Evolutionary conservation across 2,888 invertebrate genomes (phyloP).

Genomic region (Busseola fusca): DNA sequence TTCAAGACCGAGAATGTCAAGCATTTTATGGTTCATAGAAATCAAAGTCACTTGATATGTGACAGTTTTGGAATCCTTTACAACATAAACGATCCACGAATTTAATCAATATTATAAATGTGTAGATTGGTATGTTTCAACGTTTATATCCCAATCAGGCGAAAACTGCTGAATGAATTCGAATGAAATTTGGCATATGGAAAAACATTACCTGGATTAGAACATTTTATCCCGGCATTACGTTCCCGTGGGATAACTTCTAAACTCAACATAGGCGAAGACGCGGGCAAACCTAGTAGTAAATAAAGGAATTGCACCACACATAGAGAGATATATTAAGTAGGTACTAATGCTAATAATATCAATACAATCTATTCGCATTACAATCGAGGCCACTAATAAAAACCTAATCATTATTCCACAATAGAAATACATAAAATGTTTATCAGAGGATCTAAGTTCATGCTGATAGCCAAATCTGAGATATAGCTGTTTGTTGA

Average conservation of each 20-base stretch:
- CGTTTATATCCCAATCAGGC: background rate
- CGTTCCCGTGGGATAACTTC: too few relatives aligned
- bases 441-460: slow-evolving; percentile 49
- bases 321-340: slow-evolving; percentile 19
- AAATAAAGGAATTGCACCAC: slow-evolving; percentile 23
- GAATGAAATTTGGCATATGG: background rate
- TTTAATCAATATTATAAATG: background rate
- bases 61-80: slow-evolving; percentile 9
- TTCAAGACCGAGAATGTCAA: background rate
- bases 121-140: background rate
- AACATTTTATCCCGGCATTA: background rate
- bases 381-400: slow-evolving; percentile 52
- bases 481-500: slow-evolving; percentile 46
- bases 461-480: slow-evolving; percentile 51
- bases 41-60: background rate
- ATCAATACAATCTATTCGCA: slow-evolving; percentile 46
- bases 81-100: slow-evolving; percentile 7
- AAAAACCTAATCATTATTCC: slow-evolving; percentile 56
- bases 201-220: background rate
- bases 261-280: background rate
- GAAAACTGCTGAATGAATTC: too few relatives aligned
- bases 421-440: slow-evolving; percentile 46
- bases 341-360: slow-evolving; percentile 32
- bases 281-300: background rate
- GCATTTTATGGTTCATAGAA: too few relatives aligned